Percentiles rank a stretch among this genome's conserved stretches.
These are phyloP conservation scores for Agonum fuliginosum DNA, from an alignment of 2,888 invertebrate genomes.

Conservation along the genomic window DNA sequence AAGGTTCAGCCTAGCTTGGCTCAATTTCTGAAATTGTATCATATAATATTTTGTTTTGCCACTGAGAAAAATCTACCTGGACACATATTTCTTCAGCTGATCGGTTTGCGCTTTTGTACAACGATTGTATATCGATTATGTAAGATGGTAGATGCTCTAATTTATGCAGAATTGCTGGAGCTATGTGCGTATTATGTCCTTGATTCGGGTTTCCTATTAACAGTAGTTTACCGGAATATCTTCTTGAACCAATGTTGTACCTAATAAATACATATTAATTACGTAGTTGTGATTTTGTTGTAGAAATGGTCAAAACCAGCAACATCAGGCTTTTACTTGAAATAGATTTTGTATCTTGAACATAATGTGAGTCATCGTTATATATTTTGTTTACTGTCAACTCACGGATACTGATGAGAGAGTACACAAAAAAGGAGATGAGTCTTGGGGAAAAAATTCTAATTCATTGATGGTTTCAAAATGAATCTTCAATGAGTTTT, in stretches of 20 bases:
- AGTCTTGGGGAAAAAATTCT: too few relatives aligned
- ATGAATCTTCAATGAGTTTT: too few relatives aligned
- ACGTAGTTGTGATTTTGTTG: neutral
- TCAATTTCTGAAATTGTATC: conserved; percentile 64
- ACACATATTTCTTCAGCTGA: conserved; percentile 73
- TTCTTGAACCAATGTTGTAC: conserved; percentile 67
- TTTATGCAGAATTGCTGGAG: conserved; percentile 77
- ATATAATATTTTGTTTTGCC: neutral
- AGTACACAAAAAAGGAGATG: too few relatives aligned
- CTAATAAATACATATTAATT: conserved; percentile 62
- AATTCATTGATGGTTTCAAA: too few relatives aligned
- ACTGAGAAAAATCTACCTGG: conserved; percentile 53
- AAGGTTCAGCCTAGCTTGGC: conserved; percentile 66
- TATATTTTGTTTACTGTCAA: too few relatives aligned
- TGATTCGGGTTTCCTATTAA: conserved; percentile 68
- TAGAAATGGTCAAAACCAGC: too few relatives aligned
- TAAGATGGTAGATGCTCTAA: conserved; percentile 74
- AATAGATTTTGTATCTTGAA: too few relatives aligned
- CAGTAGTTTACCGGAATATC: conserved; percentile 69
- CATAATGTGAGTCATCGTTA: too few relatives aligned
- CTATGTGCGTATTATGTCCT: conserved; percentile 78
- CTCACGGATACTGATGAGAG: too few relatives aligned
- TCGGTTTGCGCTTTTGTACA: conserved; percentile 65
- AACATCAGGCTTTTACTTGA: neutral
- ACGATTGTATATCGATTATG: conserved; percentile 70